Conservation (phyloP, 2,113 vertebrate genomes). For the Cyanistes caeruleus region DNA sequence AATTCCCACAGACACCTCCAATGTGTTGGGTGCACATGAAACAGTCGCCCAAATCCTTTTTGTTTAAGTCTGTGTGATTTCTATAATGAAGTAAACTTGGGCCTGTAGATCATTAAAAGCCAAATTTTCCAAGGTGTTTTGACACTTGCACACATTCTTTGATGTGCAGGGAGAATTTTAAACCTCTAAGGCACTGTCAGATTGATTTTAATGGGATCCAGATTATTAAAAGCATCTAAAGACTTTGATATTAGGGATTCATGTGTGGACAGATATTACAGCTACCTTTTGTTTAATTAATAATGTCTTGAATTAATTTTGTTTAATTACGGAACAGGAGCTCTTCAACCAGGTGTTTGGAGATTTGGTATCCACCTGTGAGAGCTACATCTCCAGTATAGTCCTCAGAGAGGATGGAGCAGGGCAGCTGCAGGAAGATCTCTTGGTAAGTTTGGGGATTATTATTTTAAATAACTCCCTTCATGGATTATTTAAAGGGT, state of each 20-base stretch:
- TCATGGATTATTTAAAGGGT: neutral
- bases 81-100: neutral
- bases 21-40: neutral
- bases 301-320: neutral
- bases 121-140: constrained; percentile 15
- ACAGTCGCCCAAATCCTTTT: neutral
- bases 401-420: constrained; percentile 81
- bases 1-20: neutral
- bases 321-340: constrained; percentile 60
- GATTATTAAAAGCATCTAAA: constrained; percentile 2
- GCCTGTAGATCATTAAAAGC: constrained; percentile 15
- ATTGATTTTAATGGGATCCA: neutral
- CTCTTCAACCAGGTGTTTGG: constrained; percentile 82
- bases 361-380: constrained; percentile 84
- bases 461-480: neutral
- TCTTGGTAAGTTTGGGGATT: constrained; percentile 78
- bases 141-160: neutral
- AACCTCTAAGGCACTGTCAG: neutral
- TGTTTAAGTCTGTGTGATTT: neutral
- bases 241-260: neutral
- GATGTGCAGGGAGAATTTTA: neutral
- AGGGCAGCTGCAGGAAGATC: constrained; percentile 80
- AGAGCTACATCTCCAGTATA: constrained; percentile 79
- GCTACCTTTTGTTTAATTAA: constrained; percentile 14
- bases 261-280: neutral